These are phyloP conservation scores for Hyaena hyaena DNA, from an alignment of 2,113 vertebrate genomes.

Conservation along the genomic window DNA sequence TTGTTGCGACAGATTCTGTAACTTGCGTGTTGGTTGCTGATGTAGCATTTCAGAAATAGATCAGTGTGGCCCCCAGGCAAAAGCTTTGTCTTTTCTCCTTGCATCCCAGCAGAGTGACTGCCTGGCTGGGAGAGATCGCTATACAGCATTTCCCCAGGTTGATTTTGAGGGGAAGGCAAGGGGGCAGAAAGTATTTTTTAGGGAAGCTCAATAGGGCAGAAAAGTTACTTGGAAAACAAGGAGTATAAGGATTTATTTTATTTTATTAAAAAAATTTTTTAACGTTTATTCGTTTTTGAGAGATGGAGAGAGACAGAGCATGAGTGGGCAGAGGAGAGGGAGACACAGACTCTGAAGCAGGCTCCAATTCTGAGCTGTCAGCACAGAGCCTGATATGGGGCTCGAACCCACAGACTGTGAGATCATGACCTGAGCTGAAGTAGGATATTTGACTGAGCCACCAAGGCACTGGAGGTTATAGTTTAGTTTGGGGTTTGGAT, in stretches of 20 bases:
- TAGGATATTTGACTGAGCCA: too few relatives aligned
- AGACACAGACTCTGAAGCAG: too few relatives aligned
- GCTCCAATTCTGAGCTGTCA: too few relatives aligned
- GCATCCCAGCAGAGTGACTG: background rate
- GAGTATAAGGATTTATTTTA: background rate
- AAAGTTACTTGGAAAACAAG: slow-evolving; percentile 13
- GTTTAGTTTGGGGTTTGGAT: background rate
- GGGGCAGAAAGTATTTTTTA: background rate
- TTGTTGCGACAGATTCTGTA: slow-evolving; percentile 61
- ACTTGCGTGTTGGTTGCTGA: slow-evolving; percentile 51
- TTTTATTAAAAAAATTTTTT: too few relatives aligned
- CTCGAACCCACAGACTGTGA: too few relatives aligned
- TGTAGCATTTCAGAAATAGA: slow-evolving; percentile 59
- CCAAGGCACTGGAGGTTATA: background rate
- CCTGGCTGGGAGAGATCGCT: background rate
- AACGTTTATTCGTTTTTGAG: too few relatives aligned
- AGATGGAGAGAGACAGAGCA: too few relatives aligned
- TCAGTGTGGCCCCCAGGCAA: slow-evolving; percentile 30
- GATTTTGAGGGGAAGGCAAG: slow-evolving; percentile 29
- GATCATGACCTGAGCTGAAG: too few relatives aligned
- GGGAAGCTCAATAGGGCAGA: slow-evolving; percentile 6
- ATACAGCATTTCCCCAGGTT: background rate
- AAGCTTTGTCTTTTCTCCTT: slow-evolving; percentile 45
- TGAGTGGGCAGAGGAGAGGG: too few relatives aligned
- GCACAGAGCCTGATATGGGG: too few relatives aligned